Evolutionary conservation across 2,888 invertebrate genomes (phyloP).

Genomic region (Limnephilus rhombicus): DNA sequence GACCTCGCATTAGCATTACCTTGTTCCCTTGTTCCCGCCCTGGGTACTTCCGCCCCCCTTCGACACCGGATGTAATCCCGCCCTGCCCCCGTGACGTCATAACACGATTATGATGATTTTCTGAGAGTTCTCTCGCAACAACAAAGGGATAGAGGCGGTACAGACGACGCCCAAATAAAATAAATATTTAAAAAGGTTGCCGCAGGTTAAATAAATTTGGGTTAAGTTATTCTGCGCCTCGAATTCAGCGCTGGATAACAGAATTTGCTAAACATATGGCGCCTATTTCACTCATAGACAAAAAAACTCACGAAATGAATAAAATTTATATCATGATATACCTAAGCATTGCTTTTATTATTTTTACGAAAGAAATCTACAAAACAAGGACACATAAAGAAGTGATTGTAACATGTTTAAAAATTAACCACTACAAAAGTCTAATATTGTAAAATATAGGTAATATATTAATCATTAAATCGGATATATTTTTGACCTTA

Average conservation of each 20-base stretch:
- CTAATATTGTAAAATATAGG: too few relatives aligned
- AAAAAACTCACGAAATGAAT: neutral
- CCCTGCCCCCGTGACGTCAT: conserved; percentile 20
- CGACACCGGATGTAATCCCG: conserved; percentile 34
- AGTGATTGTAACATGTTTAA: too few relatives aligned
- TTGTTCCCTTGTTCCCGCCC: neutral
- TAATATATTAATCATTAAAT: too few relatives aligned
- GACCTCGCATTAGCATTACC: neutral
- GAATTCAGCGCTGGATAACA: neutral
- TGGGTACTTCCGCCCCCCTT: neutral
- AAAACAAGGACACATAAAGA: too few relatives aligned
- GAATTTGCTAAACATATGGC: neutral
- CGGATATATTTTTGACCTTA: too few relatives aligned
- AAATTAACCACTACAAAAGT: too few relatives aligned
- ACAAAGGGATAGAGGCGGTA: neutral
- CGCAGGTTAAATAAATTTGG: conserved; percentile 6
- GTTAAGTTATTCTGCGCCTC: neutral
- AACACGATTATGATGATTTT: conserved; percentile 39
- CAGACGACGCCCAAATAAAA: conserved; percentile 14
- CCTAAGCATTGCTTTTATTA: neutral
- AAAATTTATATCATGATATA: neutral
- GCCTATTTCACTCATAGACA: neutral
- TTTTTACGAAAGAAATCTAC: neutral
- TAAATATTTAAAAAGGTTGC: conserved; percentile 34
- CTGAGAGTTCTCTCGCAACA: neutral